These are phyloP conservation scores for Panthera tigris DNA, from an alignment of 2,113 vertebrate genomes.

Conservation along the genomic window DNA sequence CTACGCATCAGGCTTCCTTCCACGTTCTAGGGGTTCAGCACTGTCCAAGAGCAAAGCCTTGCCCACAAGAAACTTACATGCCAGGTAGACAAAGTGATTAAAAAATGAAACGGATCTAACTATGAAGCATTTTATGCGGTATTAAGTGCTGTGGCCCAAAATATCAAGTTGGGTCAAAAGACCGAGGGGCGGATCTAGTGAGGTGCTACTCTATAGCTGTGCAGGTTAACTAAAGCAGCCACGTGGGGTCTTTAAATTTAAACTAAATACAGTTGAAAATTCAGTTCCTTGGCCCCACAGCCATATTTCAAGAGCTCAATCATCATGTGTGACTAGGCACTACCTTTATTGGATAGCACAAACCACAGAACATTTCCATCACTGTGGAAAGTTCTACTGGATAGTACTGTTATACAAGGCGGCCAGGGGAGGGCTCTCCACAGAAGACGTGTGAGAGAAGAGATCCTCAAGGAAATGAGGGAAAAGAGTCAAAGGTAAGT, in stretches of 20 bases:
- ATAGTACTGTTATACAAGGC: not conserved
- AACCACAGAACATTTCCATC: not conserved
- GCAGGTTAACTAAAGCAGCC: not conserved
- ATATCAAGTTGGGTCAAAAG: not conserved
- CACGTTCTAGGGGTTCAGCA: not conserved
- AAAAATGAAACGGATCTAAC: not conserved
- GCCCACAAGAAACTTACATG: not conserved
- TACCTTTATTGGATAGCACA: not conserved
- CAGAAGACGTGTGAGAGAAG: not conserved
- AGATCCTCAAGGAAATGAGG: not conserved
- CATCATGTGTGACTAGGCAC: not conserved
- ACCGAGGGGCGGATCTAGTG: fast-evolving
- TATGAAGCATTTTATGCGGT: not conserved
- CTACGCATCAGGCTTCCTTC: not conserved
- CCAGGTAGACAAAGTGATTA: not conserved
- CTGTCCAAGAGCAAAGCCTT: not conserved
- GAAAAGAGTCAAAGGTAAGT: not conserved
- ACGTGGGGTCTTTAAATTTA: not conserved
- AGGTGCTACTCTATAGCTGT: not conserved
- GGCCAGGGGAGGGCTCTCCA: not conserved
- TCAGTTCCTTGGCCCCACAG: not conserved
- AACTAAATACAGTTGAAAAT: not conserved
- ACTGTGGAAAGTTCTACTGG: not conserved
- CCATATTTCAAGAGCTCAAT: not conserved
- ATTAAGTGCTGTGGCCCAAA: not conserved